Evolutionary conservation across 2,797 vertebrate genomes (phyloP), one percentile per base, ranked within the genome.

Genomic region (Epinephelus malabaricus): DNA sequence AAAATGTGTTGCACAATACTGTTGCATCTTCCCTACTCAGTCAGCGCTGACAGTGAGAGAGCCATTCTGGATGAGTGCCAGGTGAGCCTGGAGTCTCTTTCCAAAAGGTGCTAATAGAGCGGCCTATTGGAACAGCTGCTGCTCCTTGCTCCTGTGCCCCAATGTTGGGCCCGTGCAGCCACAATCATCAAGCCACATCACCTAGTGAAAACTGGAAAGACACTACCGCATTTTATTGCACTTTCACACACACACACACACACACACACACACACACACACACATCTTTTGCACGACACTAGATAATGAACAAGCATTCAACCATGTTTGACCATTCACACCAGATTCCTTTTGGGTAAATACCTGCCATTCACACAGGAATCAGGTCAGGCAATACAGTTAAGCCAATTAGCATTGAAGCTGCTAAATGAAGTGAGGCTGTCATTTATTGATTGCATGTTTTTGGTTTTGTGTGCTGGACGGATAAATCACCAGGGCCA

Each of bases 51-150:
- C 74, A 71, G 73, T 53, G 68, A 83, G 67, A 79, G 58, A 81
- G 79, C 54, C 65, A 62, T 65, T 64, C 76, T 89, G 84, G 80
- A 76, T 58, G 74, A 66, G 74, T 51, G 85, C 79, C 81, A 91
- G 87, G 84, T 89, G 80, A 92, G 77, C 67, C 83, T 77, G 73
- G 76, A 81, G 86, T 81, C 66, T 78, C 76, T 85, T 87, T 88
- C 84, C 71, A 86, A 88, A 89, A 94, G 92, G 94, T 94, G 94
- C 83, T 92, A 96, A 95, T 92, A 88, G 90, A 90, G 86, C 78
- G 53, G 87, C 78, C 81, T 64, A 25, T 63, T 79, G 82, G 83
- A 89, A 78, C 93, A 95, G 93, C 93, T 95, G 95, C 92, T 94
- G 92, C 94, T 93, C 90, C 79, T 75, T 85, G 84, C 76, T 75